A percentile compares a stretch with the other conserved stretches of the same genome.
These are phyloP conservation scores for Pungitius pungitius DNA, from an alignment of 2,113 vertebrate genomes.

Conservation along the genomic window DNA sequence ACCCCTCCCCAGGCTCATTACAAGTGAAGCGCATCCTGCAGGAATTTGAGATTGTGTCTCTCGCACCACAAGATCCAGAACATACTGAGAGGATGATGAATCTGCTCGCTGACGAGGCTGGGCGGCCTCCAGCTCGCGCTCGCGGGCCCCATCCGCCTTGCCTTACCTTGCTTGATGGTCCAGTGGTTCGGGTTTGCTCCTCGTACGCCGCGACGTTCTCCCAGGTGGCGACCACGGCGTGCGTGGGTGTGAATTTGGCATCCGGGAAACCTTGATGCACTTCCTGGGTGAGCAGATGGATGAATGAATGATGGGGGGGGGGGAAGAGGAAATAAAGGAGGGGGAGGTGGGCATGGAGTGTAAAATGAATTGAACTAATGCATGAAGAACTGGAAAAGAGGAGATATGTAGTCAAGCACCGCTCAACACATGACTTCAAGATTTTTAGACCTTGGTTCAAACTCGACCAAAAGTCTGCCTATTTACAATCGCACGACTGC, in stretches of 20 bases:
- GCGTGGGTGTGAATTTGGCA: conserved; percentile 81
- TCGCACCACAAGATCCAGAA: conserved; percentile 13
- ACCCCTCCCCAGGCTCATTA: conserved; percentile 44
- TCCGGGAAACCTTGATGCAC: conserved; percentile 86
- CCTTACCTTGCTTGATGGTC: conserved; percentile 83
- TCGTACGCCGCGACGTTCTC: conserved; percentile 89
- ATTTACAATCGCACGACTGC: neutral
- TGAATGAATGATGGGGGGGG: conserved; percentile 40
- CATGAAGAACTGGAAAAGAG: conserved; percentile 34
- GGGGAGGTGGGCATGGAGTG: conserved; percentile 4
- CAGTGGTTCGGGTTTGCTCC: conserved; percentile 69
- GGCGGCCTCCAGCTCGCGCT: too few relatives aligned
- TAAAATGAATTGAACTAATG: conserved; percentile 53
- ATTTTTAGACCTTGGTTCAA: neutral
- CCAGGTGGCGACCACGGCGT: conserved; percentile 90
- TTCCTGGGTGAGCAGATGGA: conserved; percentile 69
- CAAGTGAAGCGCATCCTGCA: conserved; percentile 50
- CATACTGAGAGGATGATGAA: neutral
- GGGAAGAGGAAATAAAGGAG: neutral
- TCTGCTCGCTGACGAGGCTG: neutral
- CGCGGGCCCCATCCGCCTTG: neutral
- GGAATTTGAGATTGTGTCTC: conserved; percentile 51
- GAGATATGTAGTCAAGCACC: conserved; percentile 18
- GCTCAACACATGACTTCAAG: neutral
- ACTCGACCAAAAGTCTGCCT: neutral